Conservation (phyloP, 2,113 vertebrate genomes). For the Seriola rivoliana region DNA sequence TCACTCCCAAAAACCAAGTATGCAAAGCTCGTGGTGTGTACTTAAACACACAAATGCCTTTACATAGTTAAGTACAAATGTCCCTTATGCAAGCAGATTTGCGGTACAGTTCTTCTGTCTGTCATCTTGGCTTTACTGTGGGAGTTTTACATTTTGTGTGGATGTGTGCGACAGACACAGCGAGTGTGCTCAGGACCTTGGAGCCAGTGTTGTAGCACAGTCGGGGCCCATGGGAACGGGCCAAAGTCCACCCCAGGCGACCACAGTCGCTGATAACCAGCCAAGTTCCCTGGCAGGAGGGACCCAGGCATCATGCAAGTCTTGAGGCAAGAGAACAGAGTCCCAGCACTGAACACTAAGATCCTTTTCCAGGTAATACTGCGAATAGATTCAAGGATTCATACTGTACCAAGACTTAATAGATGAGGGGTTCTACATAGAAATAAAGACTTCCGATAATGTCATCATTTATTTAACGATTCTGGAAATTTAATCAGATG, state of each 20-base stretch:
- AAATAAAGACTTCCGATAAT: neutral
- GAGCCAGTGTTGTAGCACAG: neutral
- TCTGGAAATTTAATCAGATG: neutral
- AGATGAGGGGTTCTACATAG: no score
- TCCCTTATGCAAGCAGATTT: neutral
- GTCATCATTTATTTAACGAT: neutral
- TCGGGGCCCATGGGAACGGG: constrained; percentile 3
- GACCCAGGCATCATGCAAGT: constrained; percentile 1
- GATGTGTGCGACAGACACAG: neutral
- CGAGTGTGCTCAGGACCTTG: neutral
- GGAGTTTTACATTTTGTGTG: neutral
- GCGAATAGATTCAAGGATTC: neutral
- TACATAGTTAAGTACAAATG: neutral
- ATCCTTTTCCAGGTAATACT: neutral
- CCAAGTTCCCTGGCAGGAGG: constrained; percentile 5
- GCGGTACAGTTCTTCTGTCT: neutral
- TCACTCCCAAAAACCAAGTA: constrained; percentile 1
- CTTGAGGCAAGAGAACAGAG: neutral
- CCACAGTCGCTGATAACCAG: constrained; percentile 64
- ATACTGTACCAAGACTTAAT: neutral
- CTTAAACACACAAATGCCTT: neutral
- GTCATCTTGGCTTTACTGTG: neutral
- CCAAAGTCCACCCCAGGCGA: constrained; percentile 70
- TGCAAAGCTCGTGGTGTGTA: neutral
- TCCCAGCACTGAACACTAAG: neutral